Evolutionary conservation across 2,113 vertebrate genomes (phyloP).

Genomic region (Riparia riparia): DNA sequence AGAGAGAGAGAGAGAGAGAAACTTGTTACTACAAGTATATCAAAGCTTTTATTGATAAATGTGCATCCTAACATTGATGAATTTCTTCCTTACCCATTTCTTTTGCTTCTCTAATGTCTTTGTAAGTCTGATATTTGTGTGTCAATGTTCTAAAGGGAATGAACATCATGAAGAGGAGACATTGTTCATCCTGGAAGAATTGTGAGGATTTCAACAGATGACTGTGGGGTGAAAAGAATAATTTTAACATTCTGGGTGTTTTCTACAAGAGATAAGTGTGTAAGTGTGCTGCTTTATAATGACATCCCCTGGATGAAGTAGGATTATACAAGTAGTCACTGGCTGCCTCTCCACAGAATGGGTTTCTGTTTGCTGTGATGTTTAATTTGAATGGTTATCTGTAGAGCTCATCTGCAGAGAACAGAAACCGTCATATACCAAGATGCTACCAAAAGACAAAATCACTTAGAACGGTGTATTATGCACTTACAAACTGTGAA

Average conservation of each 20-base stretch:
- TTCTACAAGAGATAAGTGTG: not conserved
- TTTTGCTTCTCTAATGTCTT: not conserved
- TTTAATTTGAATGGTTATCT: not conserved
- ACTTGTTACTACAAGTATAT: not conserved
- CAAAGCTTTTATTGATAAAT: not conserved
- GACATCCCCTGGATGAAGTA: not conserved
- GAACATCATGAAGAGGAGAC: constrained; percentile 4
- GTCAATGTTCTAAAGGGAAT: not conserved
- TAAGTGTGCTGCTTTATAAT: not conserved
- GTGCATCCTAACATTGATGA: not conserved
- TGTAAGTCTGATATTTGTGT: not conserved
- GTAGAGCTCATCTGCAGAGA: not conserved
- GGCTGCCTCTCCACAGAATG: not conserved
- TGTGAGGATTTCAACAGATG: constrained; percentile 30
- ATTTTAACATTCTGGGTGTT: constrained; percentile 30
- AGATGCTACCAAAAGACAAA: not conserved
- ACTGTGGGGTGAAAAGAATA: constrained; percentile 15
- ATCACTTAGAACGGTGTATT: not conserved
- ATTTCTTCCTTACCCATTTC: not conserved
- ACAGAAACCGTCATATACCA: not conserved
- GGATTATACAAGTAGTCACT: not conserved
- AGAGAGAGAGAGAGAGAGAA: accelerated
- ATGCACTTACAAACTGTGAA: not conserved
- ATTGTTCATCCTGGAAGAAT: constrained; percentile 22
- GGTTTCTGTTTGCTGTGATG: not conserved